These are phyloP conservation scores for Desmodus rotundus DNA, from an alignment of 2,113 vertebrate genomes.

Conservation along the genomic window DNA sequence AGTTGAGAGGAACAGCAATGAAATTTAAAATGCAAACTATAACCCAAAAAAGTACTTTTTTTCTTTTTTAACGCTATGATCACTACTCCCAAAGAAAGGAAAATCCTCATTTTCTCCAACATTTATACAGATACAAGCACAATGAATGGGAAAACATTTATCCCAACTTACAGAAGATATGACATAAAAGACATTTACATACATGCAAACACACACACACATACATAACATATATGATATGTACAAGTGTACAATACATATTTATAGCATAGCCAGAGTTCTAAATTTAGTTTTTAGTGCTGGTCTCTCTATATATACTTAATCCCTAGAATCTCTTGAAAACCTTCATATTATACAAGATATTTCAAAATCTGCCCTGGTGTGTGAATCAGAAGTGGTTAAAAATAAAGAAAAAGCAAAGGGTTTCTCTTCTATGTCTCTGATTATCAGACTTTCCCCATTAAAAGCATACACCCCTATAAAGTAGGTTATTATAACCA, in stretches of 20 bases:
- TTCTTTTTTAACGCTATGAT: conserved; percentile 26
- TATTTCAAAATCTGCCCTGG: background rate
- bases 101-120: conserved; percentile 24
- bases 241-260: background rate
- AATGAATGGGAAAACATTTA: background rate
- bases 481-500: background rate
- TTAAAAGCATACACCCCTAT: background rate
- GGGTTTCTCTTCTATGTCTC: background rate
- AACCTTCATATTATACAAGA: background rate
- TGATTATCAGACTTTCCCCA: background rate
- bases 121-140: background rate
- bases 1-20: conserved; percentile 63
- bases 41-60: conserved; percentile 41
- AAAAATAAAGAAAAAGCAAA: background rate
- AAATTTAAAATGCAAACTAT: conserved; percentile 65
- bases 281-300: background rate
- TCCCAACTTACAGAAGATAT: background rate
- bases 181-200: background rate
- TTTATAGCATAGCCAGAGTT: background rate
- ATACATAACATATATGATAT: background rate
- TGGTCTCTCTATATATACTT: background rate
- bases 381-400: background rate
- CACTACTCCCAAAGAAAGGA: conserved; percentile 1
- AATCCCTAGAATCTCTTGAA: background rate
- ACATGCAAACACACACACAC: background rate